A percentile compares a stretch with the other conserved stretches of the same genome.
These are phyloP conservation scores for Dromaius novaehollandiae DNA, from an alignment of 2,113 vertebrate species.

Conservation along the genomic window DNA sequence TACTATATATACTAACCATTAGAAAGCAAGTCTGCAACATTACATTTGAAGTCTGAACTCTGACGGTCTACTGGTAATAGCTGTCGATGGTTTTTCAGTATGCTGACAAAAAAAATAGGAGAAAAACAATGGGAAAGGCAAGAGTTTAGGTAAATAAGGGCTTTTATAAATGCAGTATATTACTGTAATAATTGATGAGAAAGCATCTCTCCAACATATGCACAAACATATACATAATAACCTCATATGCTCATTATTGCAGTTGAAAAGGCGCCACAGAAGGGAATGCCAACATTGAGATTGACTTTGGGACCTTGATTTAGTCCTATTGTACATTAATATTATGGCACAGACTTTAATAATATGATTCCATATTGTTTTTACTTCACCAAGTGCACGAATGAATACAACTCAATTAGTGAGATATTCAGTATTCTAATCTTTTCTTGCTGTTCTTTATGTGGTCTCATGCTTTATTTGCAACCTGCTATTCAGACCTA, in stretches of 20 bases:
- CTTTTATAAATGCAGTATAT: background rate
- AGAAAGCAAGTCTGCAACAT: background rate
- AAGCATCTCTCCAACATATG: background rate
- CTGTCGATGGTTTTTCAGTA: background rate
- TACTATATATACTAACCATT: background rate
- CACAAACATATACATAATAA: background rate
- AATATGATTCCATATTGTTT: background rate
- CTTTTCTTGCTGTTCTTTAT: background rate
- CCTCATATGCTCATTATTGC: background rate
- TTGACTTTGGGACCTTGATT: background rate
- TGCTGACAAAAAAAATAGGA: background rate
- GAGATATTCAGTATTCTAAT: accelerated
- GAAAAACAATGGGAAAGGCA: background rate
- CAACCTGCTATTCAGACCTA: background rate
- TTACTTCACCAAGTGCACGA: background rate
- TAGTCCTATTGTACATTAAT: background rate
- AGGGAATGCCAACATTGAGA: background rate
- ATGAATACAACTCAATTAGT: background rate
- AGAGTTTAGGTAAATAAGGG: background rate
- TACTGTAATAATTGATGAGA: background rate
- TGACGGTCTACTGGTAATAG: background rate
- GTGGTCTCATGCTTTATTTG: background rate
- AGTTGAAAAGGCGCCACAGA: background rate
- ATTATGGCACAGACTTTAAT: background rate
- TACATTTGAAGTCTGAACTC: background rate